A percentile compares a stretch with the other conserved stretches of the same genome.
phyloP scores from a whole-genome alignment of 1,140 invertebrate species.

The Notospermus geniculatus region DNA sequence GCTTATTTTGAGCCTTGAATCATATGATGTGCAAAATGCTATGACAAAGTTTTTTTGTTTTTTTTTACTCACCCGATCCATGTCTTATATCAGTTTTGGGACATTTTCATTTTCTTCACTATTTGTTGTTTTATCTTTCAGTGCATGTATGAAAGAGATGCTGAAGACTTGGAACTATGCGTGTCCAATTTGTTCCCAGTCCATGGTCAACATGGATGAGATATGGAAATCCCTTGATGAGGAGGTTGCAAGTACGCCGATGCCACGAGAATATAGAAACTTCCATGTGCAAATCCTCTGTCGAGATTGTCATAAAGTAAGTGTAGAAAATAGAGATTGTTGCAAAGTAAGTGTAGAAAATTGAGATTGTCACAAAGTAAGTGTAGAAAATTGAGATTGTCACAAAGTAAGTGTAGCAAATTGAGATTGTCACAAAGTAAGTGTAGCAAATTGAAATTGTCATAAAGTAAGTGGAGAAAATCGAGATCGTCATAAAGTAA shows the following conservation, averaged over 20 bases:
- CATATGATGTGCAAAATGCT: no score
- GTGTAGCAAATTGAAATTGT: no score
- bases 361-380: neutral
- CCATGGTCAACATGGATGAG: conserved; percentile 78
- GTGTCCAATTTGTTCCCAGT: conserved; percentile 82
- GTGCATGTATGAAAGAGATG: conserved; percentile 76
- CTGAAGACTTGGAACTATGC: conserved; percentile 74
- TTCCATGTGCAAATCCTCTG: conserved; percentile 77
- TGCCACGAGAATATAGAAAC: conserved; percentile 77
- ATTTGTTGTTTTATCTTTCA: conserved; percentile 4
- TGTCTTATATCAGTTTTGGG: neutral
- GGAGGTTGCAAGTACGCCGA: conserved; percentile 74
- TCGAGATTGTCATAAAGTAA: conserved; percentile 83
- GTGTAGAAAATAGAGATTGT: conserved; percentile 16
- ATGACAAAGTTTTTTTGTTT: conserved; percentile 8
- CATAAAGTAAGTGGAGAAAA: no score
- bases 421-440: no score
- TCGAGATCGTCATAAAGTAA: no score
- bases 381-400: neutral
- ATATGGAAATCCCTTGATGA: conserved; percentile 78
- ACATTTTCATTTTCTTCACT: conserved; percentile 13
- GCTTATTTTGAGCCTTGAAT: no score
- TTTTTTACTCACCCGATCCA: neutral
- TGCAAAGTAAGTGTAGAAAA: neutral
- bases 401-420: no score